phyloP scores from a whole-genome alignment of 1,140 invertebrate species.

The Ceratoteleas bidentatus region DNA sequence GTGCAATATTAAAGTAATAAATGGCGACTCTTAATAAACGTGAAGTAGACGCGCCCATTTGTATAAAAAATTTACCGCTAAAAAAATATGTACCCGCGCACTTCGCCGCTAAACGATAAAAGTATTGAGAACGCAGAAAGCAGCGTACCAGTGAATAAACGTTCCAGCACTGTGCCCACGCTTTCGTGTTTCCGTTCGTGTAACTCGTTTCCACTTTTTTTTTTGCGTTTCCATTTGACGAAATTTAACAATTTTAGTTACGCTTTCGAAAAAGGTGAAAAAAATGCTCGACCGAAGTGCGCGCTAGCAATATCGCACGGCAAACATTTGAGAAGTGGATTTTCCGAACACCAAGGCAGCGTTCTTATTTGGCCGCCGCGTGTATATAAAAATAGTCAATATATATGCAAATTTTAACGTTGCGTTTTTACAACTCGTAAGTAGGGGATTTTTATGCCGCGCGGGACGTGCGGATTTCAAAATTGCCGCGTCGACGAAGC shows the following conservation, averaged over 20 bases:
- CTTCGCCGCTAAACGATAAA: slow-evolving; percentile 22
- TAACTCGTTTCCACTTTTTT: too few species aligned
- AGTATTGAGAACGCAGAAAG: slow-evolving; percentile 31
- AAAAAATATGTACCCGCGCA: slow-evolving; percentile 16
- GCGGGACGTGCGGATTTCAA: too few species aligned
- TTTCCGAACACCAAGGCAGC: slow-evolving; percentile 31
- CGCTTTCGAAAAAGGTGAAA: too few species aligned
- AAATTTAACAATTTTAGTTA: slow-evolving; percentile 48
- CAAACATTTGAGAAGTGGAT: slow-evolving; percentile 37
- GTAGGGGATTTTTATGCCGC: too few species aligned
- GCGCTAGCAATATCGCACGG: slow-evolving; percentile 11
- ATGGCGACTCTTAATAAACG: slow-evolving; percentile 38
- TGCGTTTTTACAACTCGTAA: too few species aligned
- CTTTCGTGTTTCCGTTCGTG: slow-evolving; percentile 4
- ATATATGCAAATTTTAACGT: too few species aligned
- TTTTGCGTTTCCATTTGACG: slow-evolving; percentile 22
- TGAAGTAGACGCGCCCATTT: slow-evolving; percentile 19
- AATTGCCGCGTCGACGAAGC: too few species aligned
- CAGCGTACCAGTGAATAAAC: slow-evolving; percentile 24
- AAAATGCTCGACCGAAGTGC: slow-evolving; percentile 24
- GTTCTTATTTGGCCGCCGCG: slow-evolving; percentile 54
- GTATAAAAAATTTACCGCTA: slow-evolving; percentile 25
- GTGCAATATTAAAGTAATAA: slow-evolving; percentile 37
- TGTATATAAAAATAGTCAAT: too few species aligned
- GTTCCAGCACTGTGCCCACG: slow-evolving; percentile 6